Base-by-base conservation (phyloP, 2,888 invertebrate genomes). In the Oscheius sp. region DNA sequence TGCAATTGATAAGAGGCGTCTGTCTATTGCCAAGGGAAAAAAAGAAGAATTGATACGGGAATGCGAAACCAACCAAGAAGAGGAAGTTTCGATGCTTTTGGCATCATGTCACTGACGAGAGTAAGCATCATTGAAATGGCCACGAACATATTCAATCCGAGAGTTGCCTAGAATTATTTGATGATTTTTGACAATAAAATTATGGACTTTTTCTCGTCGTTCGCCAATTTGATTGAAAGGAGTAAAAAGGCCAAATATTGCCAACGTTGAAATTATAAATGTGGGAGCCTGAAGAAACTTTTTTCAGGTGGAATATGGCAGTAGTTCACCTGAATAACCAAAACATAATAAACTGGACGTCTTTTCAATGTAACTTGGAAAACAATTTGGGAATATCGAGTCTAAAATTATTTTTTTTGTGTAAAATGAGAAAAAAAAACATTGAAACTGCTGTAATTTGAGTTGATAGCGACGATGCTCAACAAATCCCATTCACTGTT, bases 51-150 rank as follows among this genome's bases (percentile, higher is more conserved):
- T 21, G 56, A 56, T 18, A 56, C n/a, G n/a, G 16, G 56, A 27
- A 56, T 27, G 16, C 9, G 18, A 45, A 43, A 68, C 59, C 27
- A 6, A 78, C 80, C 83, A 16, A 83, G 72, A 9, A 83, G 72
- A 12, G 83, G 83, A 18, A 83, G 76, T 43, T 77, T 64, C 7
- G 79, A 77, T 12, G 83, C 79, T 66, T 83, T 83, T 1, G 83
- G 83, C 81, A 83, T 81, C 81, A 83, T 83, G 70, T 83, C 80
- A 21, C 80, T 74, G 3, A 83, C 81, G 7, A 83, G 69, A 56
- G 80, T 79, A 13, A 83, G 76, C 80, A 83, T 79, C 76, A 83
- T 80, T 0, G 80, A 79, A 52, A 83, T 81, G 9, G 81, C 76
- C 21, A 80, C 78, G 52, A 81, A 81, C 80, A 81, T 80, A 56